phyloP scores from a whole-genome alignment of 2,113 vertebrate genomes.

The Anolis sagrei region DNA sequence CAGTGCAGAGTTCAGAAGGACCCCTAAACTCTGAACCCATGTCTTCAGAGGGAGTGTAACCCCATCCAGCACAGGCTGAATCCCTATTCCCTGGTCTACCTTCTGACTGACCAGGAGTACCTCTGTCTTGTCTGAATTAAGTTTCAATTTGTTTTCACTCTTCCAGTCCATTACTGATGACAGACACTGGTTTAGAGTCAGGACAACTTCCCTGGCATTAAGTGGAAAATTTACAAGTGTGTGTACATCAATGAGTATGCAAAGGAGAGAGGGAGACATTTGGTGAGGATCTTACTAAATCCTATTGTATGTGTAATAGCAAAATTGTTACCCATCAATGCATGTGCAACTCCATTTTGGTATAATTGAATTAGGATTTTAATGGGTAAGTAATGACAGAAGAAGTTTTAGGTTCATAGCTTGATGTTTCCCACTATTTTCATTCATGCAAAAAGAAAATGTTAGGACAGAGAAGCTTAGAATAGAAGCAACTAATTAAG shows the following conservation, averaged over 20 bases:
- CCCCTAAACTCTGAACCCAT: no score
- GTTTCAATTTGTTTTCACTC: no score
- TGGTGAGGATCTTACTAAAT: neutral
- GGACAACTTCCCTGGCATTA: no score
- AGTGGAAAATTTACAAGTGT: no score
- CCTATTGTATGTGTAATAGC: neutral
- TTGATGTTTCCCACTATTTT: neutral
- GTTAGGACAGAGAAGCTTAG: slow-evolving; percentile 14
- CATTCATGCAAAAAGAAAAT: neutral
- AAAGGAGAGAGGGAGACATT: neutral
- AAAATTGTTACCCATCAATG: neutral
- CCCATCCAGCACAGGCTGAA: no score
- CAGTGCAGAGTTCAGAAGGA: no score
- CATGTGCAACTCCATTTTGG: neutral
- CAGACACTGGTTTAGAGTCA: no score
- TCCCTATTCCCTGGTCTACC: no score
- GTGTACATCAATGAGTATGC: neutral
- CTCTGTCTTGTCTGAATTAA: no score
- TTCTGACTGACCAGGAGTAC: no score
- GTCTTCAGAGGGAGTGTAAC: no score
- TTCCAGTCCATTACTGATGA: no score
- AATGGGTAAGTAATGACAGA: neutral
- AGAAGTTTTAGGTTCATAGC: slow-evolving; percentile 10
- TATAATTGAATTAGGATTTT: neutral
- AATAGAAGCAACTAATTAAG: neutral